Base-by-base conservation (phyloP, 1,140 invertebrate genomes). In the Apocrypta bakeri region DNA sequence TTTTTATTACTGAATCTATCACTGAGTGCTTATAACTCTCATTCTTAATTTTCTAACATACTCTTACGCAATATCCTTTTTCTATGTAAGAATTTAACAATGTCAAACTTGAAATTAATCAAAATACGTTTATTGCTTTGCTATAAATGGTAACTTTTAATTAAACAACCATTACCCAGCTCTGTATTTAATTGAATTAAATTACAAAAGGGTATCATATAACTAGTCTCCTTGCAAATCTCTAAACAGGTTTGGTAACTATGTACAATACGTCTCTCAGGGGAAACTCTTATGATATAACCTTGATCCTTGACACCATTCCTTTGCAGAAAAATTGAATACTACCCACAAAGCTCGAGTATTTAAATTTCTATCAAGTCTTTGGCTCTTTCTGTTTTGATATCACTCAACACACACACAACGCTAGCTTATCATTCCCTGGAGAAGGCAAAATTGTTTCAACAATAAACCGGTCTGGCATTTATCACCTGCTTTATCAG, bases 231-330 rank as follows among this genome's bases (percentile, higher is more conserved):
- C n/a, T n/a, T n/a, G n/a, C n/a, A n/a, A n/a, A 14, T 25, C 27
- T 1, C 31, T 0, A 1, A 71, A 9, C 68, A 71, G 4, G 21
- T 71, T 31, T 33, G 14, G 17, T 33, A 71, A 71, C 31, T 66
- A 25, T 11, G 27, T 17, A 40, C 27, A 29, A 74, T 25, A 76
- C 74, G n/a, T 33, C 25, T 33, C 25, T 7, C 14, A 68, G 33
- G 24, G 21, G 68, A 68, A 68, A n/a, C 1, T n/a, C 37, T 72
- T 24, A 14, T 72, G 33, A 29, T 69, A 24, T 37, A 72, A 79
- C 68, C 78, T 79, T 72, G 68, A 79, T 37, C 68, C 66, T 72
- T 72, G 27, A 79, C 40, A 61, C n/a, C 4, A 72, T 61, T 79
- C 14, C 25, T 8, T 29, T n/a, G 6, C 25, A 29, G 37, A 69